Conservation (phyloP, 2,888 invertebrate genomes). For the Neria commutata region DNA sequence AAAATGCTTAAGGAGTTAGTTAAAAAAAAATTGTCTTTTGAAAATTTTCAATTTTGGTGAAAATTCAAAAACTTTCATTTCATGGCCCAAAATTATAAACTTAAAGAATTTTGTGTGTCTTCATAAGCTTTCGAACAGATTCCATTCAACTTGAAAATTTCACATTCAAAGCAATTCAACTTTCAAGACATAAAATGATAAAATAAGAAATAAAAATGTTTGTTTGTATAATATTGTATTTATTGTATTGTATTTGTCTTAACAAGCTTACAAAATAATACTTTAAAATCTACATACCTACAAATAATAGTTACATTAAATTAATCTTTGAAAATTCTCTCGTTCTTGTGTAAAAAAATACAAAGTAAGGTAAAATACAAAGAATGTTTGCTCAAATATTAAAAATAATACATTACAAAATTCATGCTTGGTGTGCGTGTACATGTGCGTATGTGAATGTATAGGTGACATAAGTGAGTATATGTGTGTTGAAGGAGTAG, state of each 20-base stretch:
- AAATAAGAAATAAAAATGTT: conserved; percentile 29
- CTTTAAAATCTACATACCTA: conserved; percentile 60
- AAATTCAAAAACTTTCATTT: too few species aligned
- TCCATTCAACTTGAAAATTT: too few species aligned
- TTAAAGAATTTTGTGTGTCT: too few species aligned
- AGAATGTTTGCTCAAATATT: conserved; percentile 34
- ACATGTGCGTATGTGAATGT: conserved; percentile 28
- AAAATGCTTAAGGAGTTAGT: too few species aligned
- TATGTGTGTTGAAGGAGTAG: conserved; percentile 25
- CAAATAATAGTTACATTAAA: conserved; percentile 49
- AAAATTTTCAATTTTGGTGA: too few species aligned
- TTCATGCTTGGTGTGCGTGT: conserved; percentile 33
- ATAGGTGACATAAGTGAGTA: not conserved
- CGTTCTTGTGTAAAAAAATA: conserved; percentile 14
- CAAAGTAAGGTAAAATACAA: conserved; percentile 19
- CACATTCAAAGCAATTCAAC: too few species aligned
- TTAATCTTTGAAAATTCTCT: conserved; percentile 36
- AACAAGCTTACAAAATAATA: conserved; percentile 57
- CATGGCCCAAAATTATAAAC: too few species aligned
- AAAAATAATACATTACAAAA: conserved; percentile 44
- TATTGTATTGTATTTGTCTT: conserved; percentile 44
- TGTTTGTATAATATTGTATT: conserved; percentile 28
- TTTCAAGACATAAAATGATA: conserved; percentile 18
- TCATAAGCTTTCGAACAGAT: too few species aligned
- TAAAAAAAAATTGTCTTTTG: too few species aligned